Conservation (phyloP, 1,140 invertebrate species). For the Tenebrio molitor region DNA sequence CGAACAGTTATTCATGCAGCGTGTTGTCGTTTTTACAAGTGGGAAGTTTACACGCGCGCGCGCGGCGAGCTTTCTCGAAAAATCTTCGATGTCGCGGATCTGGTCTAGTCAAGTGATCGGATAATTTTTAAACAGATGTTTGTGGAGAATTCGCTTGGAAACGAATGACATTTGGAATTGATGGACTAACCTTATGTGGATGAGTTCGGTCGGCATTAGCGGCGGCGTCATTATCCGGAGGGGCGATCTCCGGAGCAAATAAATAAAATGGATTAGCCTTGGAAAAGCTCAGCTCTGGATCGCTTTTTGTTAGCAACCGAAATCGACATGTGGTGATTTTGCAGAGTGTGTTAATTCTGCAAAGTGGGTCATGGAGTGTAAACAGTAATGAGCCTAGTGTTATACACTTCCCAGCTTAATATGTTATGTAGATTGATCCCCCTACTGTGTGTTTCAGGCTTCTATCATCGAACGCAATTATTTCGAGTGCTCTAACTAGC, state of each 20-base stretch:
- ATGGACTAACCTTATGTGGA: too few relatives aligned
- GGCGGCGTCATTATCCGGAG: too few relatives aligned
- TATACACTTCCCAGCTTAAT: constrained; percentile 40
- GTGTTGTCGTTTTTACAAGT: too few relatives aligned
- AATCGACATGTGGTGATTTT: constrained; percentile 9
- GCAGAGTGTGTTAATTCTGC: constrained; percentile 5
- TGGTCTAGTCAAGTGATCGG: too few relatives aligned
- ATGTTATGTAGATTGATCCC: constrained; percentile 40
- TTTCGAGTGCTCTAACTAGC: constrained; percentile 34
- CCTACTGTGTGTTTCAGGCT: constrained; percentile 26
- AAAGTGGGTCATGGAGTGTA: constrained; percentile 32
- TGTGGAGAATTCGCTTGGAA: too few relatives aligned
- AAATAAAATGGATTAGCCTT: not conserved
- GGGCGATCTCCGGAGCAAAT: too few relatives aligned
- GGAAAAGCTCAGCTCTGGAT: constrained; percentile 7
- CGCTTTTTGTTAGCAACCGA: not conserved
- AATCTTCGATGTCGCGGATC: too few relatives aligned
- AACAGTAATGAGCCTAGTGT: constrained; percentile 25
- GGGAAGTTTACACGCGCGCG: too few relatives aligned
- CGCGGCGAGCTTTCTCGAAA: too few relatives aligned
- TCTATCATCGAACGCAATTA: constrained; percentile 39
- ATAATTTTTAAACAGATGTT: too few relatives aligned
- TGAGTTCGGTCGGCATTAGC: not conserved
- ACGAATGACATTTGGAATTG: too few relatives aligned
- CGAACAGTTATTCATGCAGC: too few relatives aligned